Conservation (phyloP, 2,113 vertebrate species). For the Trogon surrucura region DNA sequence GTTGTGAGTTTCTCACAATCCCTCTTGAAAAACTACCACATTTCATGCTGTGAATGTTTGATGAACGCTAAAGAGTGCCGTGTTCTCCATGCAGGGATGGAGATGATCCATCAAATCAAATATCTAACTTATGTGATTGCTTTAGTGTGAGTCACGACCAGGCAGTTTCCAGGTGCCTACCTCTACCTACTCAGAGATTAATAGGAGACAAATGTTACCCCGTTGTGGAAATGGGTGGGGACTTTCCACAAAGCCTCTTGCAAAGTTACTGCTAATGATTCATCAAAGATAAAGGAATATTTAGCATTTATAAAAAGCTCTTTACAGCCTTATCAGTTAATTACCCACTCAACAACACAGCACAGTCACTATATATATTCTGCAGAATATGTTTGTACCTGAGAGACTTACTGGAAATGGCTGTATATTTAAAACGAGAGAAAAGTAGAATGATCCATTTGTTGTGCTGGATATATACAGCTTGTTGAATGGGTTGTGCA, state of each 20-base stretch:
- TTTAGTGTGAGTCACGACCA: not conserved
- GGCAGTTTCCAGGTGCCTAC: not conserved
- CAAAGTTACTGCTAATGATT: not conserved
- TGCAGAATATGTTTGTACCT: not conserved
- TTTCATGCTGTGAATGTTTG: rapidly evolving
- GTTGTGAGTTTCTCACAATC: not conserved
- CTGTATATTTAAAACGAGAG: not conserved
- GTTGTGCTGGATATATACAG: not conserved
- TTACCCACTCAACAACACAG: not conserved
- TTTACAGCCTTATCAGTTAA: not conserved
- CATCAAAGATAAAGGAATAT: not conserved
- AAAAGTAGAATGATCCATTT: not conserved
- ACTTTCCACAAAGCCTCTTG: not conserved
- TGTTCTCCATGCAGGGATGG: not conserved
- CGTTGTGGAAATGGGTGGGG: not conserved
- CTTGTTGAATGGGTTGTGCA: not conserved
- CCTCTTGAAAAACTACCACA: rapidly evolving
- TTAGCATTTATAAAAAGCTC: not conserved
- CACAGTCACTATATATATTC: not conserved
- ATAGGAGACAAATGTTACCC: not conserved
- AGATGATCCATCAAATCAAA: not conserved
- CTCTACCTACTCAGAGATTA: not conserved
- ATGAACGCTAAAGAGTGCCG: rapidly evolving
- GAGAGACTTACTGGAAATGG: not conserved
- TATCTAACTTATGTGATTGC: rapidly evolving